A percentile compares a stretch with the other conserved stretches of the same genome.
These are phyloP conservation scores for Geotrypetes seraphini DNA, from an alignment of 2,797 vertebrate genomes.

Conservation along the genomic window DNA sequence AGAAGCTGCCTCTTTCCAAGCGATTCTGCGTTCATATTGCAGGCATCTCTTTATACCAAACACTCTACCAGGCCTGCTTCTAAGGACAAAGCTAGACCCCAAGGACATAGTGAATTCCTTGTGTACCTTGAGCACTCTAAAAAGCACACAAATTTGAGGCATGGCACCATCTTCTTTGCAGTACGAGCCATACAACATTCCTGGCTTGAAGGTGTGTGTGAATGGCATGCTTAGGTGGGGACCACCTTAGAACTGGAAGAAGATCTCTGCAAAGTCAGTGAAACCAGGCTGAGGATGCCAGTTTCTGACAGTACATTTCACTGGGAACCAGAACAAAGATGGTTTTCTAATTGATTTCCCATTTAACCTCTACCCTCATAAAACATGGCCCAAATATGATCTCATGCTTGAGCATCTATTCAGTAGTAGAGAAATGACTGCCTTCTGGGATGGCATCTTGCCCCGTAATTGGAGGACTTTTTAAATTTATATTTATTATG, in stretches of 20 bases:
- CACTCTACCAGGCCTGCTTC: no score
- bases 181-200: background rate
- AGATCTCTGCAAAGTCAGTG: background rate
- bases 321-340: background rate
- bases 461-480: constrained; percentile 21
- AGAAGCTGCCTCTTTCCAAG: no score
- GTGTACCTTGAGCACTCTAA: constrained; percentile 20
- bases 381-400: background rate
- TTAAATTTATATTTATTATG: constrained; percentile 15
- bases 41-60: no score
- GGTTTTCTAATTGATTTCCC: no score
- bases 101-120: constrained; percentile 19
- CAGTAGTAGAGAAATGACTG: constrained; percentile 6
- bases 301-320: background rate
- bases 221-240: background rate
- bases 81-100: background rate
- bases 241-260: background rate
- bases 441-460: constrained; percentile 27
- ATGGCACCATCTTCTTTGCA: constrained; percentile 12
- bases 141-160: constrained; percentile 43
- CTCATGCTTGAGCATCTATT: constrained; percentile 15
- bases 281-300: background rate
- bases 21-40: no score
- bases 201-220: background rate
- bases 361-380: no score